Evolutionary conservation across 1,140 invertebrate species (phyloP).

Genomic region (Drosophila rhopaloa): DNA sequence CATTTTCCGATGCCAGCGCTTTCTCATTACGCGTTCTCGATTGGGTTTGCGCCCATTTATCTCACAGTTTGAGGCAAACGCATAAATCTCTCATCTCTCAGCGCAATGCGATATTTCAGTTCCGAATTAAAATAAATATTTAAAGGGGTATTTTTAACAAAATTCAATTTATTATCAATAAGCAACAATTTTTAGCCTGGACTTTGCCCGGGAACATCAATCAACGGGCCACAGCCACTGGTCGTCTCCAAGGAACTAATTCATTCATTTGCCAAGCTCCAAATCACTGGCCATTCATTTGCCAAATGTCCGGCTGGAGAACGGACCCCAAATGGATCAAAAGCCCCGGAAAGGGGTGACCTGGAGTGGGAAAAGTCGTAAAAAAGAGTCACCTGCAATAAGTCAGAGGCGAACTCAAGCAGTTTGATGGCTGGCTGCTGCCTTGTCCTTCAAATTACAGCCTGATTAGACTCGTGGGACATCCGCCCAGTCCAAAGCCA

Average conservation of each 20-base stretch:
- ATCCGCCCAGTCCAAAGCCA: constrained; percentile 31
- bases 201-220: constrained; percentile 27
- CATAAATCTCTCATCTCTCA: constrained; percentile 78
- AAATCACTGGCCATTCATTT: constrained; percentile 78
- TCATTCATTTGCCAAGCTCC: constrained; percentile 67
- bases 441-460: constrained; percentile 74
- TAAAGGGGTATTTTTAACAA: constrained; percentile 47
- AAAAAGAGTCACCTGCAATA: constrained; percentile 71
- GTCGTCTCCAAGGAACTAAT: constrained; percentile 74
- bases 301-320: constrained; percentile 60
- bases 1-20: constrained; percentile 43
- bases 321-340: constrained; percentile 41
- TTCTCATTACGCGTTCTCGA: constrained; percentile 50
- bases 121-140: constrained; percentile 83
- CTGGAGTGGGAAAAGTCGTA: constrained; percentile 1
- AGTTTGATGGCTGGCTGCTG: constrained; percentile 61
- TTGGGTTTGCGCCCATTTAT: constrained; percentile 74
- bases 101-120: constrained; percentile 72
- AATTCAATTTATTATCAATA: constrained; percentile 71
- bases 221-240: constrained; percentile 4
- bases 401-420: constrained; percentile 56
- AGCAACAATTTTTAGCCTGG: constrained; percentile 38
- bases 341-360: constrained; percentile 30
- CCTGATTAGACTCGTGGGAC: constrained; percentile 78
- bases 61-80: constrained; percentile 84